A percentile compares a stretch with the other conserved stretches of the same genome.
Conservation (phyloP, 2,797 vertebrate species). For the Hyperoplus lanceolatus region DNA sequence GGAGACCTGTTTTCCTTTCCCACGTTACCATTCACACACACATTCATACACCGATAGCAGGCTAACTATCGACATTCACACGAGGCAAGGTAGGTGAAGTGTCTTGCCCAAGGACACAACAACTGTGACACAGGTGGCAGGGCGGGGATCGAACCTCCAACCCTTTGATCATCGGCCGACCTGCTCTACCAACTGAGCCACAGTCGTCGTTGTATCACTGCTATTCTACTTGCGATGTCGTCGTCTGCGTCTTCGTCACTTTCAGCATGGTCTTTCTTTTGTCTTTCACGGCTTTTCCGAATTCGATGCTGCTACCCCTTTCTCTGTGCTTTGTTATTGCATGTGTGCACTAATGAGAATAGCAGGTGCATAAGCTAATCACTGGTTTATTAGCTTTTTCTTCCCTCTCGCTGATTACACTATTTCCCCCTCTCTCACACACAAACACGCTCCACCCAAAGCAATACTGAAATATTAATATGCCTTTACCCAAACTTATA, state of each 20-base stretch:
- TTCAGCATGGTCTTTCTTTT: slow-evolving; percentile 13
- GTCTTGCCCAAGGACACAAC: too few species aligned
- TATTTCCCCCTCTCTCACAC: slow-evolving; percentile 22
- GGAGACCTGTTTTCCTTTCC: too few species aligned
- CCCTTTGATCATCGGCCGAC: too few species aligned
- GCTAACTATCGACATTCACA: too few species aligned
- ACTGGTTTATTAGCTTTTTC: slow-evolving; percentile 71
- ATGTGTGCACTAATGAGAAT: slow-evolving; percentile 60
- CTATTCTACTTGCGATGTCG: slow-evolving; percentile 46
- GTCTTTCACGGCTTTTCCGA: slow-evolving; percentile 29
- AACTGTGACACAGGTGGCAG: too few species aligned
- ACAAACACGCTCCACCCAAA: slow-evolving; percentile 34
- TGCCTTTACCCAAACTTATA: slow-evolving; percentile 36
- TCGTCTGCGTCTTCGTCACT: slow-evolving; percentile 43
- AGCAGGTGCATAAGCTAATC: slow-evolving; percentile 71
- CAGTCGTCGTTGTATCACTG: slow-evolving; percentile 13
- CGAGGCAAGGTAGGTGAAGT: too few species aligned
- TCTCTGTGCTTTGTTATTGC: slow-evolving; percentile 42
- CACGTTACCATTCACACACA: too few species aligned
- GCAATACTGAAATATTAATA: slow-evolving; percentile 54
- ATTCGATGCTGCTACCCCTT: slow-evolving; percentile 14
- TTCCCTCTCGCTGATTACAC: slow-evolving; percentile 57
- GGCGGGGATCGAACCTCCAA: too few species aligned
- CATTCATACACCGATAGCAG: too few species aligned
- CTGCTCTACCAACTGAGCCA: too few species aligned